Conservation (phyloP, 2,797 vertebrate genomes). For the Pachyuromys duprasi region DNA sequence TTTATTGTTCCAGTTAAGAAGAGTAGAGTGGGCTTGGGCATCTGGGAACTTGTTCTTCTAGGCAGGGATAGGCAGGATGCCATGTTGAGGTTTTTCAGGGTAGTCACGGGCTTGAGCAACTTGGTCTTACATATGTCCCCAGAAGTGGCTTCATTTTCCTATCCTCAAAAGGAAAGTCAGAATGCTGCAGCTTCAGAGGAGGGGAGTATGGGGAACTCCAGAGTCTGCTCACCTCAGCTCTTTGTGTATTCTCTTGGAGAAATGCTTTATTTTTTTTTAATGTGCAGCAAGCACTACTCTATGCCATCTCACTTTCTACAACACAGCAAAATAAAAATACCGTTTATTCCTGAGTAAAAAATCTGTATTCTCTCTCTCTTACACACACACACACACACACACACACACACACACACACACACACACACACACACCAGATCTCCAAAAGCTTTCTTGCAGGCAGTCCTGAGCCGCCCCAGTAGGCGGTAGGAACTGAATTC, state of each 20-base stretch:
- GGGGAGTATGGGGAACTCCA: background rate
- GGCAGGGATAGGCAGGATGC: background rate
- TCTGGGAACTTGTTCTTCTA: background rate
- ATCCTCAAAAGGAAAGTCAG: background rate
- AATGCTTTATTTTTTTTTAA: background rate
- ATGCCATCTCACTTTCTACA: background rate
- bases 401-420: background rate
- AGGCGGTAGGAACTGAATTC: background rate
- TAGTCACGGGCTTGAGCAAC: background rate
- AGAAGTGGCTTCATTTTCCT: background rate
- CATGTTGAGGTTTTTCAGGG: background rate
- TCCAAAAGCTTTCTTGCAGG: background rate
- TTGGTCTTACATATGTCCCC: background rate
- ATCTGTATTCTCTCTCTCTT: background rate
- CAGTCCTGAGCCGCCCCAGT: no score
- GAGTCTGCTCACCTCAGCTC: background rate
- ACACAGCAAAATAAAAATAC: constrained; percentile 17
- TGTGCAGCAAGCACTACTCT: background rate
- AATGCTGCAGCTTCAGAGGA: background rate
- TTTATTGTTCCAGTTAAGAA: background rate
- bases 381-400: background rate
- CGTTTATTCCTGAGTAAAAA: background rate
- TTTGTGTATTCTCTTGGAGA: background rate
- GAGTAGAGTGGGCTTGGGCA: background rate
- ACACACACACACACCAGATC: background rate